Base-by-base conservation (phyloP, 1,140 invertebrate species). In the Stegodyphus mimosarum region DNA sequence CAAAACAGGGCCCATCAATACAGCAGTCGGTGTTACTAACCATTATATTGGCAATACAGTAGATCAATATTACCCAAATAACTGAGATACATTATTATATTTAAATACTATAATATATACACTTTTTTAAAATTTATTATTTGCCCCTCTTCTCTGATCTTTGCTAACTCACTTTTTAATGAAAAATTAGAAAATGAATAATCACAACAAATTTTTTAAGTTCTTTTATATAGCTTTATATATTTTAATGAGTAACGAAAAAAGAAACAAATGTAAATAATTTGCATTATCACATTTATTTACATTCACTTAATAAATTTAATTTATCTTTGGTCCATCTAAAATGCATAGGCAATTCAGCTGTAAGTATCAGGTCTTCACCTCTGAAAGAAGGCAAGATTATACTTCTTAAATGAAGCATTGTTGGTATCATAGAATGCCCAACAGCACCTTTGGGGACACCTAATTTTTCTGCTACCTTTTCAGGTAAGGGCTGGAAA, bases 401-500 rank as follows among this genome's bases (percentile, higher is more conserved):
- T 9, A 84, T 70, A 60, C 73, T 84, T 70, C 81, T 74, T 5
- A 84, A 63, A 75, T 84, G 81, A 3, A 84, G 72, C 81, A 84
- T 84, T 10, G 51, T 55, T 53, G 81, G 81, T 18, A 84, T 84
- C 7, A 11, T 52, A 17, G 72, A n/a, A 50, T 53, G 63, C 9
- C 76, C 76, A 10, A 52, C 10, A n/a, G 52, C 5, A n/a, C 64
- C 73, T 50, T 76, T 75, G 10, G 72, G 72, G 17, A 84, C 17
- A n/a, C 60, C 55, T 15, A 84, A 60, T 17, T 48, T 5, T 17
- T 75, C 48, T 6, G 72, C 1, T 52, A 76, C 67, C 6, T 75
- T 60, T 7, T 76, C 51, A 15, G 81, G n/a, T 11, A 84, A 55
- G 33, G 17, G 17, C 80, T 83, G 48, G 0, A 66, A 66, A 66